Percentiles rank a stretch among this genome's conserved stretches.
Evolutionary conservation across 2,797 vertebrate species (phyloP).

Genomic region (Dicrostonyx torquatus): DNA sequence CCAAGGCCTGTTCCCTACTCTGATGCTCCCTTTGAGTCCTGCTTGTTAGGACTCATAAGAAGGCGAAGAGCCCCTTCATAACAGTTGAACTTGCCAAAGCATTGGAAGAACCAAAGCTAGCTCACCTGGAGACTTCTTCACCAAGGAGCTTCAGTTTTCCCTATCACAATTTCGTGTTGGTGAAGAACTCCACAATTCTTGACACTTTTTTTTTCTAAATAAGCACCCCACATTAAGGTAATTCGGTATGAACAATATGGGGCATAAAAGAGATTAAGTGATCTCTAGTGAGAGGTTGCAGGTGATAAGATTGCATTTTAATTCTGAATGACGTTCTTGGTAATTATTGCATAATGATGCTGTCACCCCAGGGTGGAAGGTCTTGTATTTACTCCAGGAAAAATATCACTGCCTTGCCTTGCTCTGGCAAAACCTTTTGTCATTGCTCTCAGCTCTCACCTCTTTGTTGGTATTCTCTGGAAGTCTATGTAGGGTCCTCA

Average conservation of each 20-base stretch:
- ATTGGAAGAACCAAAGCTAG: neutral
- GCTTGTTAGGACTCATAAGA: too few relatives aligned
- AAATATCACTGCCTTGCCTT: neutral
- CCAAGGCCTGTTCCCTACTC: neutral
- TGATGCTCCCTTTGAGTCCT: neutral
- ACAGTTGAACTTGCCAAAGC: neutral
- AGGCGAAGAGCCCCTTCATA: neutral
- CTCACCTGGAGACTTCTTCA: neutral
- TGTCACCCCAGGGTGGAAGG: neutral
- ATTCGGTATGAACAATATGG: neutral
- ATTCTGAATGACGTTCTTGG: neutral
- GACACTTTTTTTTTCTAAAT: neutral
- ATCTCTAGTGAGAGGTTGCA: neutral
- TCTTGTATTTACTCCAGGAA: neutral
- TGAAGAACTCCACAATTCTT: neutral
- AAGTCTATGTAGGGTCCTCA: neutral
- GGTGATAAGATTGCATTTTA: neutral
- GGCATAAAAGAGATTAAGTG: neutral
- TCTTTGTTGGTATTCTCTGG: neutral
- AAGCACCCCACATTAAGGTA: neutral
- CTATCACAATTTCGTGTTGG: neutral
- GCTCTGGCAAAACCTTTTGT: neutral
- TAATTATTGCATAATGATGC: neutral
- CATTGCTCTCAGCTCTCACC: neutral
- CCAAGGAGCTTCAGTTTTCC: constrained; percentile 18